A percentile compares a stretch with the other conserved stretches of the same genome.
phyloP scores from a whole-genome alignment of 2,888 invertebrate genomes.

The Lysandra bellargus region DNA sequence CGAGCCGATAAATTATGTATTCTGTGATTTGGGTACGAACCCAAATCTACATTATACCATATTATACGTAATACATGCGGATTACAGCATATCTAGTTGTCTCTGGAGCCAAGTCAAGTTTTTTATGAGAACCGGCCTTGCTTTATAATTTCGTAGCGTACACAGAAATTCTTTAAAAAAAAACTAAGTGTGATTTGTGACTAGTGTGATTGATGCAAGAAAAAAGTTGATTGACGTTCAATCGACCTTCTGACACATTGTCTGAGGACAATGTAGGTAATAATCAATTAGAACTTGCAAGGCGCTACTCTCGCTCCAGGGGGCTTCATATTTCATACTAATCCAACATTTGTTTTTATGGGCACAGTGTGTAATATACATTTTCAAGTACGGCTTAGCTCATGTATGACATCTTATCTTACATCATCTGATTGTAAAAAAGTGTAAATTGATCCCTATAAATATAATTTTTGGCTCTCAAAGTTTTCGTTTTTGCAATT shows the following conservation, averaged over 20 bases:
- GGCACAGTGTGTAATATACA: conserved; percentile 2
- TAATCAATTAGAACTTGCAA: conserved; percentile 58
- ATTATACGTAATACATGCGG: neutral
- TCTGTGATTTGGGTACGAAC: too few relatives aligned
- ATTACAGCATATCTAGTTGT: neutral
- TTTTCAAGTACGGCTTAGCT: conserved; percentile 31
- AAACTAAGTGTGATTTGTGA: neutral
- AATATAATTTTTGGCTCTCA: neutral
- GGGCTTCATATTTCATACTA: conserved; percentile 25
- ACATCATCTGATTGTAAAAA: conserved; percentile 29
- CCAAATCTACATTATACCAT: neutral
- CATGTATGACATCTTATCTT: conserved; percentile 31
- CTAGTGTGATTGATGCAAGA: conserved; percentile 31
- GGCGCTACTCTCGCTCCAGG: conserved; percentile 14
- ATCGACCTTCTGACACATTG: conserved; percentile 66
- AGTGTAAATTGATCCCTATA: conserved; percentile 31
- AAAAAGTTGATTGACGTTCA: conserved; percentile 63
- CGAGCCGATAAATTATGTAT: too few relatives aligned
- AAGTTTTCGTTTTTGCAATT: neutral
- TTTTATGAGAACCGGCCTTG: neutral
- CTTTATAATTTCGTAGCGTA: neutral
- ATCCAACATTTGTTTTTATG: conserved; percentile 26
- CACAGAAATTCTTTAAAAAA: neutral
- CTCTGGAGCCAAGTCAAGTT: neutral
- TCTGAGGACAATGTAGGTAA: conserved; percentile 55